Base-by-base conservation (phyloP, 2,888 invertebrate species). In the Melipona bicolor region DNA sequence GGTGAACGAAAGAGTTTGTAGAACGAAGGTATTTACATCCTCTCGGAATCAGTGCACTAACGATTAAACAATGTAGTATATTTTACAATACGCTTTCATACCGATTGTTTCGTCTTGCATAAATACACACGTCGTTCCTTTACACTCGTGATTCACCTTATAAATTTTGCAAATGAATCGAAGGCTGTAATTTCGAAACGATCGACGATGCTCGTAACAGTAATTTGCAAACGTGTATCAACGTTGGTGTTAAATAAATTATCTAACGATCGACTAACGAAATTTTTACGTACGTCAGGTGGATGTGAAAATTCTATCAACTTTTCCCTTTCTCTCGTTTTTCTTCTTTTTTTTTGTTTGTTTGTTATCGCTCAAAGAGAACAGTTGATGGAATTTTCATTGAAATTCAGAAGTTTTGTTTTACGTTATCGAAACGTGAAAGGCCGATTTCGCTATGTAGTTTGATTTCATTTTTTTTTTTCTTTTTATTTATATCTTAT, bases 11-110 rank as follows among this genome's bases (percentile, higher is more conserved):
- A 43, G 21, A 50, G 36, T 21, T 76, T 0, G 56, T 36, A 56
- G 27, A 78, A 83, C 68, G 36, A 32, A 81, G 56, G 61, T 84
- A 84, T 84, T 84, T 84, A 84, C 84, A 84, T 56, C n/a, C 19
- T 56, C 32, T 36, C 50, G 32, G 50, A 64, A 59, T 13, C 65
- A 32, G 52, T 71, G 62, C 4, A 21, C 69, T 49, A 71, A 71
- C 75, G 71, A 65, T 36, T 61, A 59, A 68, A 83, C 50, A 59
- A 73, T 64, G 13, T 71, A 54, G 56, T 68, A 61, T 84, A 84
- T 68, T 69, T 78, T 72, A 83, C 84, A 83, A 59, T 54, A 69
- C 61, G 19, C n/a, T 64, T 52, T 50, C 32, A 56, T 43, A 52
- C 59, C 61, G 52, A 78, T 75, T 64, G 19, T 71, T 82, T 74